These are phyloP conservation scores for Leucophenga varia DNA, from an alignment of 1,140 invertebrate genomes.

Conservation along the genomic window DNA sequence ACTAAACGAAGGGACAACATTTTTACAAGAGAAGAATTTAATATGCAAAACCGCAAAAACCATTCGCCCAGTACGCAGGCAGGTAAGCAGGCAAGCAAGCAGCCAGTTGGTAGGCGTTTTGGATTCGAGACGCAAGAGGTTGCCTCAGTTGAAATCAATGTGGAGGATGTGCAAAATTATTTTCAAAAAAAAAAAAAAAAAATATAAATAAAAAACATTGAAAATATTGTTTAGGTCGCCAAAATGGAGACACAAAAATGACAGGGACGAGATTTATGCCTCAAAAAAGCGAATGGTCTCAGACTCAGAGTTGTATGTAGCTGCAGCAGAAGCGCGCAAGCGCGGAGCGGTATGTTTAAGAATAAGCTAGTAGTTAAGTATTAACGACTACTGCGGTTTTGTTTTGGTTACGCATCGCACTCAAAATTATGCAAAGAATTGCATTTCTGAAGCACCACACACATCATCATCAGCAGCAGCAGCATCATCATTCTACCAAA, in stretches of 20 bases:
- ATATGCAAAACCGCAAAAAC: constrained; percentile 55
- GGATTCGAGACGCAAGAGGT: too few species aligned
- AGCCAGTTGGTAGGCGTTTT: too few species aligned
- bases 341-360: constrained; percentile 15
- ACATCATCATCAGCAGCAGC: too few species aligned
- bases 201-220: constrained; percentile 53
- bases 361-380: constrained; percentile 11
- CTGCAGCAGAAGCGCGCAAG: neutral
- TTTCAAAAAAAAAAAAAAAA: constrained; percentile 27
- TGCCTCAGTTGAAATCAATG: too few species aligned
- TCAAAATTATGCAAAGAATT: constrained; percentile 42
- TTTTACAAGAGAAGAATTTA: constrained; percentile 49
- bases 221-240: constrained; percentile 53
- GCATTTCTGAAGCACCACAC: too few species aligned
- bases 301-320: too few species aligned
- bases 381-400: constrained; percentile 9
- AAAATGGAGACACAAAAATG: constrained; percentile 56
- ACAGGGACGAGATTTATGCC: constrained; percentile 52
- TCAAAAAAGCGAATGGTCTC: constrained; percentile 28
- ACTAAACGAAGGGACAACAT: constrained; percentile 12
- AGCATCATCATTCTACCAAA: too few species aligned
- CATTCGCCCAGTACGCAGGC: too few species aligned
- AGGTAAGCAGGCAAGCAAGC: too few species aligned
- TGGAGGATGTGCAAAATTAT: too few species aligned
- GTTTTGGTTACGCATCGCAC: constrained; percentile 9